phyloP scores from a whole-genome alignment of 2,113 vertebrate genomes.

The Sterrhoptilus dennistouni region DNA sequence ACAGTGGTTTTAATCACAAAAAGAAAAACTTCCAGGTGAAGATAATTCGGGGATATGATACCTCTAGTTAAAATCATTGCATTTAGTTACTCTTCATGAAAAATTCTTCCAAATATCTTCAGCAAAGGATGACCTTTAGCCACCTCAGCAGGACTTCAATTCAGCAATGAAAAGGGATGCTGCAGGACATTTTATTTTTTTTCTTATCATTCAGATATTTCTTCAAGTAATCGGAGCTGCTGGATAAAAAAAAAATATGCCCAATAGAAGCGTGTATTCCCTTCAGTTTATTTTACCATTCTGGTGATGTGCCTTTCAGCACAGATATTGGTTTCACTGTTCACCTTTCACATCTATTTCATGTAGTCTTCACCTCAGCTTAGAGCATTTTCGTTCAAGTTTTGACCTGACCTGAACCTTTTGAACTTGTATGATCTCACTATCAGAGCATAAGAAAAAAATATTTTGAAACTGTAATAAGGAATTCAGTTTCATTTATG shows the following conservation, averaged over 20 bases:
- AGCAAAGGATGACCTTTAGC: background rate
- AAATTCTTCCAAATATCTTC: background rate
- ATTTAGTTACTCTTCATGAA: background rate
- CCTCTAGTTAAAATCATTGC: background rate
- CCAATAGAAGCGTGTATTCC: background rate
- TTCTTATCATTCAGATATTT: background rate
- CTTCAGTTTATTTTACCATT: background rate
- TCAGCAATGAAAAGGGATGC: background rate
- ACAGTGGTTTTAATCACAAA: background rate
- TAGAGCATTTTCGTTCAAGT: background rate
- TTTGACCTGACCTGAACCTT: background rate
- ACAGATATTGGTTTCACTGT: background rate
- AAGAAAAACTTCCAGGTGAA: background rate
- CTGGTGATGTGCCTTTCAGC: background rate
- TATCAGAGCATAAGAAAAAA: background rate
- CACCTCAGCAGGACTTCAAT: background rate
- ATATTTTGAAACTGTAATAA: background rate
- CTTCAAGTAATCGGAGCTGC: background rate
- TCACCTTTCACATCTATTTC: conserved; percentile 1
- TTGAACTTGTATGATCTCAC: background rate
- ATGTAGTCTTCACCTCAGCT: background rate
- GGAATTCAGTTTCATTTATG: background rate
- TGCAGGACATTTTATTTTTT: background rate
- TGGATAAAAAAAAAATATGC: background rate
- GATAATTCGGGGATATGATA: background rate